These are phyloP conservation scores for Gracilinanus agilis DNA, from an alignment of 2,113 vertebrate species.

Conservation along the genomic window DNA sequence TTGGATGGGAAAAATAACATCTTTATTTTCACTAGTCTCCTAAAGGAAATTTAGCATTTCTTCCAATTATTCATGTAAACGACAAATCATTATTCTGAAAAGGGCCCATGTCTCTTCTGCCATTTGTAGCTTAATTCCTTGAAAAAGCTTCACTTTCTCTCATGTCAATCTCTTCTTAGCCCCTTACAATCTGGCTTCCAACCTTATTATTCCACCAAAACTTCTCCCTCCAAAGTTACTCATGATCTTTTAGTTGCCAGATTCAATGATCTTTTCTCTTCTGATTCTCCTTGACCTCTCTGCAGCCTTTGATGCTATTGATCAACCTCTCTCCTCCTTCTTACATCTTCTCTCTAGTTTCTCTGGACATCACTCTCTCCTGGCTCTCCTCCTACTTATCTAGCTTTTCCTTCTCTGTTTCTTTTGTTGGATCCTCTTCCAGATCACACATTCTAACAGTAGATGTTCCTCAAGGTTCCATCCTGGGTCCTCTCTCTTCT, in stretches of 20 bases:
- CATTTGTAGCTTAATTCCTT: not conserved
- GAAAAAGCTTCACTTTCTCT: not conserved
- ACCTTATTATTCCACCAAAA: not conserved
- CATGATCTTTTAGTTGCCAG: not conserved
- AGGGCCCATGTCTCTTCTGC: not conserved
- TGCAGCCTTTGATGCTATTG: not conserved
- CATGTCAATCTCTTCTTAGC: not conserved
- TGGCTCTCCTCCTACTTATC: not conserved
- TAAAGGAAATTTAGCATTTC: not conserved
- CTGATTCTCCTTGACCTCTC: not conserved
- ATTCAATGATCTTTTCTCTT: not conserved
- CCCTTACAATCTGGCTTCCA: not conserved
- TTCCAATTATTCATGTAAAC: not conserved
- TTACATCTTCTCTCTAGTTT: not conserved
- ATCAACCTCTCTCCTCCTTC: not conserved
- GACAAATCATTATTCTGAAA: not conserved
- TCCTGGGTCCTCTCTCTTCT: not conserved
- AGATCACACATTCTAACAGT: not conserved
- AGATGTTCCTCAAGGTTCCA: not conserved
- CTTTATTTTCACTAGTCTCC: not conserved
- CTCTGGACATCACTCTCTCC: not conserved
- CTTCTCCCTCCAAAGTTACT: not conserved
- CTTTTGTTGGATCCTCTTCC: not conserved
- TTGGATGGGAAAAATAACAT: not conserved
- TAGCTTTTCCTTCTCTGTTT: not conserved